phyloP scores from a whole-genome alignment of 2,113 vertebrate genomes.

The Hypocryptadius cinnamomeus region DNA sequence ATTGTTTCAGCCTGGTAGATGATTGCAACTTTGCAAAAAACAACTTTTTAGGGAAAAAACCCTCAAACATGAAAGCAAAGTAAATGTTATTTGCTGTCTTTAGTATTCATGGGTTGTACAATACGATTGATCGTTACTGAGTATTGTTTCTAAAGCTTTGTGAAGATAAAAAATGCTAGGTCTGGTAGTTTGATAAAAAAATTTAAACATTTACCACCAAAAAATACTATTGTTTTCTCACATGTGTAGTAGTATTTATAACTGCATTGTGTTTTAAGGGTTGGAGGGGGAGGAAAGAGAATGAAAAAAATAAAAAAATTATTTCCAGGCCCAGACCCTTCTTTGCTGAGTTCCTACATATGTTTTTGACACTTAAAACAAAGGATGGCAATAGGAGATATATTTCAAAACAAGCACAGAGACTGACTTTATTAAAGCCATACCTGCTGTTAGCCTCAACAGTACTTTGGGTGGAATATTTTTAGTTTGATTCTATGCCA shows the following conservation, averaged over 20 bases:
- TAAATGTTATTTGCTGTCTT: not conserved
- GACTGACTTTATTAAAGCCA: not conserved
- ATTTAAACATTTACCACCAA: not conserved
- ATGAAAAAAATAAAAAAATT: too few species aligned
- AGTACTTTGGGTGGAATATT: not conserved
- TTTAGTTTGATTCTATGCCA: not conserved
- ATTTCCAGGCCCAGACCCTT: not conserved
- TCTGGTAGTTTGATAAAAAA: not conserved
- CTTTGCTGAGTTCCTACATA: not conserved
- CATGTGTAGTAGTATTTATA: constrained; percentile 17
- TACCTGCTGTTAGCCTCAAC: not conserved
- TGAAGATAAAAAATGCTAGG: not conserved
- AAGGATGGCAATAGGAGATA: not conserved
- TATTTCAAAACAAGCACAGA: not conserved
- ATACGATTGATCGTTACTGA: not conserved
- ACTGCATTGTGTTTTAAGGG: not conserved
- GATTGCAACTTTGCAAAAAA: not conserved
- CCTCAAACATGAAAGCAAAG: not conserved
- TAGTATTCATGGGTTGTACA: not conserved
- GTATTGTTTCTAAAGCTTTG: constrained; percentile 22
- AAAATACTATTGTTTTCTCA: not conserved
- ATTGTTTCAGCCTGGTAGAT: not conserved
- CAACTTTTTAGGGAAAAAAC: not conserved
- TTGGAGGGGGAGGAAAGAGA: accelerated
- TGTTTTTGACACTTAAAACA: not conserved